A percentile compares a stretch with the other conserved stretches of the same genome.
phyloP scores from a whole-genome alignment of 1,140 invertebrate genomes.

The Lerema accius region DNA sequence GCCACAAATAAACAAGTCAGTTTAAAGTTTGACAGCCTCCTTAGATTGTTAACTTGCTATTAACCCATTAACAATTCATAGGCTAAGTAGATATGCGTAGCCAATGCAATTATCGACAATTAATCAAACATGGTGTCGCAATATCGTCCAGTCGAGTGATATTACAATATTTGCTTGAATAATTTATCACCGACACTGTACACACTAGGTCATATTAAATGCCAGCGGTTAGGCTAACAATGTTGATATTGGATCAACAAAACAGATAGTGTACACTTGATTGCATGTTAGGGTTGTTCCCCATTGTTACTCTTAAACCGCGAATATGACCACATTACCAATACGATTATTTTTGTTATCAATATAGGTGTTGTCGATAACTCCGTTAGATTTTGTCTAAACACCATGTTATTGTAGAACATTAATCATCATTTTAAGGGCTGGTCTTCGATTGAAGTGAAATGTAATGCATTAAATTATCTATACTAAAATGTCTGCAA shows the following conservation, averaged over 20 bases:
- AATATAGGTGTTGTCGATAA: too few relatives aligned
- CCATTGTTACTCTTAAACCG: constrained; percentile 2
- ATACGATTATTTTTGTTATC: too few relatives aligned
- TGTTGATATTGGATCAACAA: constrained; percentile 31
- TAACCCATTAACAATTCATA: constrained; percentile 45
- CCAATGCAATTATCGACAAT: constrained; percentile 42
- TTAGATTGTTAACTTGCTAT: constrained; percentile 32
- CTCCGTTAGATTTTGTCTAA: too few relatives aligned
- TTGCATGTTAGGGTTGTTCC: constrained; percentile 11
- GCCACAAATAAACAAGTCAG: too few relatives aligned
- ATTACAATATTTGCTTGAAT: constrained; percentile 38
- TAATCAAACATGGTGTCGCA: constrained; percentile 40
- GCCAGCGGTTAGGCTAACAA: constrained; percentile 26
- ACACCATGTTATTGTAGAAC: too few relatives aligned
- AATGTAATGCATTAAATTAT: too few relatives aligned
- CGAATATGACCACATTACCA: not conserved
- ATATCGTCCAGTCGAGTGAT: constrained; percentile 27
- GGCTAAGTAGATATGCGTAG: constrained; percentile 42
- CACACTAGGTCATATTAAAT: constrained; percentile 36
- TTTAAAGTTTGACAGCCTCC: too few relatives aligned
- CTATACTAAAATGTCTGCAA: too few relatives aligned
- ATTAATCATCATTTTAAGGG: too few relatives aligned
- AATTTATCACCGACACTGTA: constrained; percentile 31
- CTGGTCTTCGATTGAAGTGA: too few relatives aligned
- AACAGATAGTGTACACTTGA: constrained; percentile 29